These are phyloP conservation scores for Caenorhabditis becei DNA, from an alignment of 2,888 invertebrate species.

Conservation along the genomic window DNA sequence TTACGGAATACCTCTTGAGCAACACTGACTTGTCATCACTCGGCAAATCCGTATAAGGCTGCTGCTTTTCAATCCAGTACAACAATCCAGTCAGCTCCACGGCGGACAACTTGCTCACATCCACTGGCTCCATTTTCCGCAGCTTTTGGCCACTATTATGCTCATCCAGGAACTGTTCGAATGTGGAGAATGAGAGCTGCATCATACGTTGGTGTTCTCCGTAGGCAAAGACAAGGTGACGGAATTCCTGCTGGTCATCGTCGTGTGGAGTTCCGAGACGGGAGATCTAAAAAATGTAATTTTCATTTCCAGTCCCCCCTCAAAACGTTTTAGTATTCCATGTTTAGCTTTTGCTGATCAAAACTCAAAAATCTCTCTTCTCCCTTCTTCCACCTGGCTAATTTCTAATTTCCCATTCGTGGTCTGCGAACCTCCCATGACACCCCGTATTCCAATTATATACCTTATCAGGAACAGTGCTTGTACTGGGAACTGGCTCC, in stretches of 20 bases:
- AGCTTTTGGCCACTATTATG: constrained; percentile 54
- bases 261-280: constrained; percentile 53
- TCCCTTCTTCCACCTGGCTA: constrained; percentile 1
- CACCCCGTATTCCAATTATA: not conserved
- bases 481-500: constrained; percentile 52
- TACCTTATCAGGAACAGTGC: constrained; percentile 36
- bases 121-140: constrained; percentile 73
- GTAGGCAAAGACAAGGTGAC: constrained; percentile 66
- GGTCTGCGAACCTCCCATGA: no score
- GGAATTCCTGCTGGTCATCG: constrained; percentile 58
- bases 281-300: constrained; percentile 20
- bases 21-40: constrained; percentile 68
- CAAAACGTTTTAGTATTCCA: not conserved
- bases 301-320: not conserved
- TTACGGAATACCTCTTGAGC: constrained; percentile 75
- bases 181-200: constrained; percentile 72
- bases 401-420: no score
- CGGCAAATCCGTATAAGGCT: constrained; percentile 70
- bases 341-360: not conserved
- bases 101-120: constrained; percentile 74
- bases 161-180: constrained; percentile 72
- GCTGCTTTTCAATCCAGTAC: constrained; percentile 78
- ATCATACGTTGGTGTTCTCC: constrained; percentile 74
- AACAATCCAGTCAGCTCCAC: constrained; percentile 77
- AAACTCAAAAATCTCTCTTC: not conserved